phyloP scores from a whole-genome alignment of 2,888 invertebrate genomes.

The Drymonia ruficornis region DNA sequence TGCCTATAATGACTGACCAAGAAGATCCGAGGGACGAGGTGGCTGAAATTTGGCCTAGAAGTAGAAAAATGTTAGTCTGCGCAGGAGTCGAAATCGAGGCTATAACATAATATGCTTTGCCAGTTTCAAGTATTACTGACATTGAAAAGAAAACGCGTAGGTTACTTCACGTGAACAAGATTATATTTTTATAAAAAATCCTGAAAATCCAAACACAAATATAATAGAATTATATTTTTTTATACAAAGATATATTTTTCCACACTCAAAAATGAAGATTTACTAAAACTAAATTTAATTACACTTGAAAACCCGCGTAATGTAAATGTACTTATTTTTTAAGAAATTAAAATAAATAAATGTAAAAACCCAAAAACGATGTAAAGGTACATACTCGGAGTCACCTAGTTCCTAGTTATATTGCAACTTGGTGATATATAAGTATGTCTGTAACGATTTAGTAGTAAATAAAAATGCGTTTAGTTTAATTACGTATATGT shows the following conservation, averaged over 20 bases:
- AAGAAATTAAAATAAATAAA: not conserved
- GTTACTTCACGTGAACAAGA: constrained; percentile 2
- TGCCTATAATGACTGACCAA: too few relatives aligned
- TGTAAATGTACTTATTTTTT: not conserved
- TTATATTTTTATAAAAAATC: constrained; percentile 49
- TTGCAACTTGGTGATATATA: constrained; percentile 11
- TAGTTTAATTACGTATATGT: too few relatives aligned
- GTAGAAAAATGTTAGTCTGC: too few relatives aligned
- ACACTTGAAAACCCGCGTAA: constrained; percentile 5
- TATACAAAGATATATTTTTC: constrained; percentile 13
- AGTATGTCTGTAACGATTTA: not conserved
- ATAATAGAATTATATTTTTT: constrained; percentile 38
- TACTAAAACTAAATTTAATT: too few relatives aligned
- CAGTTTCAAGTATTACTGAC: constrained; percentile 12
- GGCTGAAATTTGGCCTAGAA: too few relatives aligned
- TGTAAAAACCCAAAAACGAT: not conserved
- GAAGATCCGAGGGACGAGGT: too few relatives aligned
- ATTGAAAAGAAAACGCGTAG: constrained; percentile 10
- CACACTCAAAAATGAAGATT: not conserved
- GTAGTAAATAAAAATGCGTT: too few relatives aligned
- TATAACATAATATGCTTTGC: constrained; percentile 11
- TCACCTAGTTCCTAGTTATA: constrained; percentile 53
- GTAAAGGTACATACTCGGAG: constrained; percentile 36
- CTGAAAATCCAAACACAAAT: constrained; percentile 22
- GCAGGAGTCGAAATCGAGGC: too few relatives aligned